phyloP scores from a whole-genome alignment of 2,888 invertebrate species.

The Sabatieria punctata region DNA sequence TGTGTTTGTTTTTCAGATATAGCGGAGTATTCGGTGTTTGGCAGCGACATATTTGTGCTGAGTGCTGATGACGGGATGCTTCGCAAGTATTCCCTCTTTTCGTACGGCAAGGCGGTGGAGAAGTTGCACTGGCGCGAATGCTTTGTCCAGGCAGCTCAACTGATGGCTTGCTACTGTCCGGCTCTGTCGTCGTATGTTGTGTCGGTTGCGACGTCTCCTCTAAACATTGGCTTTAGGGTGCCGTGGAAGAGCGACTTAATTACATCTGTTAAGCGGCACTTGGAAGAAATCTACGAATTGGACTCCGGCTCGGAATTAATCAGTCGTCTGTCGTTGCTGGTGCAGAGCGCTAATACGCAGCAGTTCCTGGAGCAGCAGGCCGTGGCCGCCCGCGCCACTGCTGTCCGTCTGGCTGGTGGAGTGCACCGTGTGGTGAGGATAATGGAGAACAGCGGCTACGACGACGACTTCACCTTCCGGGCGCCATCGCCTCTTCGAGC shows the following conservation, averaged over 20 bases:
- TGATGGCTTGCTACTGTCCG: neutral
- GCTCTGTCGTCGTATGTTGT: neutral
- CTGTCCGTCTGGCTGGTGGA: constrained; percentile 1
- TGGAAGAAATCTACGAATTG: neutral
- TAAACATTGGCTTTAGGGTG: too few species aligned
- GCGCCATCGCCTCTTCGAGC: neutral
- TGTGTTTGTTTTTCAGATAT: constrained; percentile 2
- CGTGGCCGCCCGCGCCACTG: neutral
- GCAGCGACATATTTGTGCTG: constrained; percentile 9
- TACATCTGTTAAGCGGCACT: neutral
- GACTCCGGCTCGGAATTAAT: neutral
- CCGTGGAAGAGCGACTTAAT: constrained; percentile 1
- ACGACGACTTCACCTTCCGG: constrained; percentile 8
- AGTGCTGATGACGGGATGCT: neutral
- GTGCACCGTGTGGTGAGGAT: constrained; percentile 3
- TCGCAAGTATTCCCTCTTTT: constrained; percentile 7
- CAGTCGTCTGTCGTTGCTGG: neutral
- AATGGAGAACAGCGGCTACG: constrained; percentile 7
- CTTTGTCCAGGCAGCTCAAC: neutral
- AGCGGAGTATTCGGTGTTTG: constrained; percentile 4
- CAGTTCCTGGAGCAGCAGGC: neutral
- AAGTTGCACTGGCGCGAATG: constrained; percentile 5
- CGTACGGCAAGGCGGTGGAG: constrained; percentile 2
- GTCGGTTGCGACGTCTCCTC: too few species aligned
- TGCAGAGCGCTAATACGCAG: neutral